A percentile compares a stretch with the other conserved stretches of the same genome.
Evolutionary conservation across 1,140 invertebrate species (phyloP).

Genomic region (Heliconius nattereri): DNA sequence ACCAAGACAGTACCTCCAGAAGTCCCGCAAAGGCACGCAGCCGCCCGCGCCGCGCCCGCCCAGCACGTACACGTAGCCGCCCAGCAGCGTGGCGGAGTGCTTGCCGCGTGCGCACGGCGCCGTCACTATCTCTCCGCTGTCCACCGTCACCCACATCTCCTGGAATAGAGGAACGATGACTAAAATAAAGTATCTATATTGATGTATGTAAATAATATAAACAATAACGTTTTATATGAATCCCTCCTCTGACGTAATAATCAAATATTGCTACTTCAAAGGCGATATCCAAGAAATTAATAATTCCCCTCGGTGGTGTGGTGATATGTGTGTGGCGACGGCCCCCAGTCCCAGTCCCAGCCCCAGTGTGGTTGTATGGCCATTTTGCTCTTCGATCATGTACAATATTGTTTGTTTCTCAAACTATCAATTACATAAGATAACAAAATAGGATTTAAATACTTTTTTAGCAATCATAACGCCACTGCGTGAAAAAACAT

Average conservation of each 20-base stretch:
- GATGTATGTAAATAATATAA: neutral
- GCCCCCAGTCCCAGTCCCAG: neutral
- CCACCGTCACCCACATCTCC: slow-evolving; percentile 66
- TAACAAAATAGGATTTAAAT: too few species aligned
- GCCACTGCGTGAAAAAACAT: too few species aligned
- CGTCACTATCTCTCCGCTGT: slow-evolving; percentile 50
- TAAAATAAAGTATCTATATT: too few species aligned
- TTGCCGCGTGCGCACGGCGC: slow-evolving; percentile 87
- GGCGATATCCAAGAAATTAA: neutral
- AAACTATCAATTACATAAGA: neutral
- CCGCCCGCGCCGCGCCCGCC: slow-evolving; percentile 88
- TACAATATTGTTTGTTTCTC: neutral
- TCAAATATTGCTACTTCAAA: neutral
- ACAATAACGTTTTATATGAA: neutral
- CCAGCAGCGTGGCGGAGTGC: slow-evolving; percentile 89
- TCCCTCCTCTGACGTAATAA: neutral
- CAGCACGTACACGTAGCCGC: slow-evolving; percentile 89
- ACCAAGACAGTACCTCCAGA: slow-evolving; percentile 93
- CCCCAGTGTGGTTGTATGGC: neutral
- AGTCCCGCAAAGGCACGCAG: slow-evolving; percentile 90
- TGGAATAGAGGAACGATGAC: slow-evolving; percentile 25
- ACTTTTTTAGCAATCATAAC: too few species aligned
- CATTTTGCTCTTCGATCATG: neutral
- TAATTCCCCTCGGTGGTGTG: neutral
- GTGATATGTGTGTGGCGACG: neutral